phyloP scores from a whole-genome alignment of 1,140 invertebrate genomes.

The Hylaeus volcanicus region DNA sequence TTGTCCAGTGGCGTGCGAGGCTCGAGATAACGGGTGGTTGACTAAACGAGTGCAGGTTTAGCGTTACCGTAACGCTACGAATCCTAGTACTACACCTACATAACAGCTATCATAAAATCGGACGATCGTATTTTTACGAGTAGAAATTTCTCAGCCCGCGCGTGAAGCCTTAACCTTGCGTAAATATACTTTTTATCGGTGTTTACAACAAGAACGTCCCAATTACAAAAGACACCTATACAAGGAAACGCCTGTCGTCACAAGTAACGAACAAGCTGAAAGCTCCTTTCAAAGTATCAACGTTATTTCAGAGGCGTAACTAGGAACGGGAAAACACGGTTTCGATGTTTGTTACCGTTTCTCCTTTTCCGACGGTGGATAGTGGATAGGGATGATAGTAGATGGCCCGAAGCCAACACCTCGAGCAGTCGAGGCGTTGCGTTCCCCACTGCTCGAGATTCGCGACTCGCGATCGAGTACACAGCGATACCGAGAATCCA shows the following conservation, averaged over 20 bases:
- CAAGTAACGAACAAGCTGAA: too few relatives aligned
- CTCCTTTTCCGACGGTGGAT: background rate
- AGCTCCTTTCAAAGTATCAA: too few relatives aligned
- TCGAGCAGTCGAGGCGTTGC: background rate
- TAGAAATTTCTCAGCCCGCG: background rate
- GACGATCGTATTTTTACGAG: background rate
- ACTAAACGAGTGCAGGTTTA: conserved; percentile 7
- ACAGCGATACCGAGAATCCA: background rate
- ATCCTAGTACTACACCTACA: background rate
- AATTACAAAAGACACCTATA: too few relatives aligned
- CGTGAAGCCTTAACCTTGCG: background rate
- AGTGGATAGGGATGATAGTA: too few relatives aligned
- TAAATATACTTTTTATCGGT: background rate
- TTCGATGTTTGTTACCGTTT: background rate
- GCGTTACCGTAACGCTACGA: background rate
- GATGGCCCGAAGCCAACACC: conserved; percentile 20
- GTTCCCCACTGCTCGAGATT: background rate
- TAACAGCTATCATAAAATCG: background rate
- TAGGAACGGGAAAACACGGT: too few relatives aligned
- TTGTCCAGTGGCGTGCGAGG: conserved; percentile 24
- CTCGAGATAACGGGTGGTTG: conserved; percentile 10
- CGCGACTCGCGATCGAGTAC: background rate
- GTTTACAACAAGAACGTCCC: background rate
- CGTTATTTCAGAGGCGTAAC: too few relatives aligned
- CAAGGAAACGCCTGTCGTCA: too few relatives aligned